Base-by-base conservation (phyloP, 1,140 invertebrate species). In the Nautilus pompilius region DNA sequence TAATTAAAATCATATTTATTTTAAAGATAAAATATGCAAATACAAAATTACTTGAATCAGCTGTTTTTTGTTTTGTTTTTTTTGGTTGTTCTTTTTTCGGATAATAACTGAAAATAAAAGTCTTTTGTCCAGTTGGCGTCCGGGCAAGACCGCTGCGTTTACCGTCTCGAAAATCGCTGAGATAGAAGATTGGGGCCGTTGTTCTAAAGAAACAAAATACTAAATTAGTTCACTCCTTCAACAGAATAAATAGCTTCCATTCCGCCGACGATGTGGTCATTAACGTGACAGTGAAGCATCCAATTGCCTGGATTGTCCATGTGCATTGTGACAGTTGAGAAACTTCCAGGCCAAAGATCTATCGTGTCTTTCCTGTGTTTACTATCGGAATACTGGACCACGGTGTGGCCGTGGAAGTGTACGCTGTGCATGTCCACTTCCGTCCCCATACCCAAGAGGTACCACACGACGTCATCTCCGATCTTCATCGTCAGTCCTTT, bases 361-460 rank as follows among this genome's bases (percentile, higher is more conserved):
- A 73, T 49, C 4, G 69, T 65, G 51, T 68, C 66, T 2, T 41
- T 2, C 51, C 33, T 32, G 63, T 65, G 56, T 5, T 41, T 34
- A 13, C 57, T 26, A 2, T 53, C 62, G 26, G 62, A 62, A 3
- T 51, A 26, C 20, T 62, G 28, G 20, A 74, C 45, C 60, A 75
- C 70, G 0, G 73, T 70, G 17, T 77, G 68, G 13, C 75, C 78
- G 62, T 80, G 75, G 57, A 79, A 75, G 57, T 77, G 75, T 3
- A 68, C 70, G 1, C 73, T 72, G 60, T 80, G 78, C 33, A 80
- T 59, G 58, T 80, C 78, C 8, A 66, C 56, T 51, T 69, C 71
- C 0, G 70, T 58, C 1, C 78, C 78, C 22, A 80, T 26, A 20
- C 74, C 70, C 0, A 79, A 60, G 22, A 80, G 57, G 56, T 79